These are phyloP conservation scores for Acanthornis magna DNA, from an alignment of 2,797 vertebrate species.

Conservation along the genomic window DNA sequence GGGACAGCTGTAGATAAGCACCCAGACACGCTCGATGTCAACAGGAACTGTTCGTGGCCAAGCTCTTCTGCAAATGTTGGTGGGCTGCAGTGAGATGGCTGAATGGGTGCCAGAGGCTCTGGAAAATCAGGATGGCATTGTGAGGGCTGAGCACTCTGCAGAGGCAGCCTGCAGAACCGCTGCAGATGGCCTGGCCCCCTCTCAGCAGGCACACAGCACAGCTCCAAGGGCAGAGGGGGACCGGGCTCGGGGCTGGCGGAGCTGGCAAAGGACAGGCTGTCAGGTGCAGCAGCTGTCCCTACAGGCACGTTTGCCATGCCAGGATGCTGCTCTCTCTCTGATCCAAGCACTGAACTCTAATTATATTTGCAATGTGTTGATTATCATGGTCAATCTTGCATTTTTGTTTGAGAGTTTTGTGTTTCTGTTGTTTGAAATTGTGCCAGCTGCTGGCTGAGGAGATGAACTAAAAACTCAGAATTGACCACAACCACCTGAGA, in stretches of 20 bases:
- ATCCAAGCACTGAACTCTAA: background rate
- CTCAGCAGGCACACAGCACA: background rate
- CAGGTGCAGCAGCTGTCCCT: background rate
- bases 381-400: background rate
- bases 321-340: background rate
- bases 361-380: background rate
- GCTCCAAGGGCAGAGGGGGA: background rate
- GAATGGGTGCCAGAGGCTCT: slow-evolving; percentile 12
- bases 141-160: slow-evolving; percentile 19
- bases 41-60: slow-evolving; percentile 42
- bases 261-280: background rate
- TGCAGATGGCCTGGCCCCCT: slow-evolving; percentile 49
- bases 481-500: background rate
- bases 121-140: slow-evolving; percentile 53
- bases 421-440: background rate
- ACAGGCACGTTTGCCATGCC: background rate
- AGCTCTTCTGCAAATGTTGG: background rate
- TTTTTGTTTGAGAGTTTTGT: background rate
- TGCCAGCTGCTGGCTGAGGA: background rate
- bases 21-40: background rate
- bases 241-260: background rate
- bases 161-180: background rate
- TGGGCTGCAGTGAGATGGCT: background rate
- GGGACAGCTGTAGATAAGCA: slow-evolving; percentile 39
- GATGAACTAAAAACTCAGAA: background rate